These are phyloP conservation scores for Sebastes dallii DNA, from an alignment of 2,797 vertebrate genomes.

Conservation along the genomic window DNA sequence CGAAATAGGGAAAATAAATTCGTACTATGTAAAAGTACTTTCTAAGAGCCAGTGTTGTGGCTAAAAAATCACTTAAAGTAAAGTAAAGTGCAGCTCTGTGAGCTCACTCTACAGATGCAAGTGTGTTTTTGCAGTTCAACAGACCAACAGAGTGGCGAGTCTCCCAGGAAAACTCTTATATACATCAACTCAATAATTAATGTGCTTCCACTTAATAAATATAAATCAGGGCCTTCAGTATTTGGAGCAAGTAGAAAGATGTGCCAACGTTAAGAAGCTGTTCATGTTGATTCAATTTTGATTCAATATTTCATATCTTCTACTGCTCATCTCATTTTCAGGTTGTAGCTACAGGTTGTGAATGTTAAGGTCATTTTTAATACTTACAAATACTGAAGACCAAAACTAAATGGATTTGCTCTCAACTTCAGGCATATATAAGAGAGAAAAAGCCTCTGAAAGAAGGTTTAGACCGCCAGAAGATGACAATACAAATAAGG, in stretches of 20 bases:
- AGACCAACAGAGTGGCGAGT: background rate
- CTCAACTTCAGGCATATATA: background rate
- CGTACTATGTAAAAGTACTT: background rate
- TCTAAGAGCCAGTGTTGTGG: background rate
- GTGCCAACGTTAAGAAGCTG: background rate
- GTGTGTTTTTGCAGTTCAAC: background rate
- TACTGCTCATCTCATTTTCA: background rate
- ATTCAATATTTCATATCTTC: background rate
- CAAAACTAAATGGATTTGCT: background rate
- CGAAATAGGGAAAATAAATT: accelerated
- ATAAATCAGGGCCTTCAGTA: background rate
- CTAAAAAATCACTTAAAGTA: background rate
- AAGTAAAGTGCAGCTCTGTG: background rate
- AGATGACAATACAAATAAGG: background rate
- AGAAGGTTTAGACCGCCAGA: background rate
- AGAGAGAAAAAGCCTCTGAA: background rate
- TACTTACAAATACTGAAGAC: background rate
- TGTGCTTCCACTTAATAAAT: background rate
- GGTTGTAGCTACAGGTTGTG: background rate
- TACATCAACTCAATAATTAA: background rate
- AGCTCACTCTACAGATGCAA: accelerated
- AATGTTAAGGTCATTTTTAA: background rate
- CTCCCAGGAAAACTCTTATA: background rate
- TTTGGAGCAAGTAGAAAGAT: background rate
- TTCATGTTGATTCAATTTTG: background rate